Evolutionary conservation across 2,888 invertebrate genomes (phyloP).

Genomic region (Eudemis profundana): DNA sequence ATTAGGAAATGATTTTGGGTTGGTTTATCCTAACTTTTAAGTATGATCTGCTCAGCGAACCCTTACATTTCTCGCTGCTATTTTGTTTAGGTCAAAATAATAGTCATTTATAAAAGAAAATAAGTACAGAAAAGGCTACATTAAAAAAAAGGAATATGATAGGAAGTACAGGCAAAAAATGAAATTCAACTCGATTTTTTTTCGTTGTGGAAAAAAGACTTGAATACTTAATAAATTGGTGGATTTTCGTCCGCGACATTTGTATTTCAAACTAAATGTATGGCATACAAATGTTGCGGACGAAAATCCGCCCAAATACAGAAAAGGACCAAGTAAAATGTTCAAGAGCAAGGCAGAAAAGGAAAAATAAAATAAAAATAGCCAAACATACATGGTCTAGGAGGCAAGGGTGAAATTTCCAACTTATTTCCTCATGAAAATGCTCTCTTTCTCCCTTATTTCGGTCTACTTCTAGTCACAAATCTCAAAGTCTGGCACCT

Average conservation of each 20-base stretch:
- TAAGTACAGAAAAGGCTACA: constrained; percentile 12
- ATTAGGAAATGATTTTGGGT: constrained; percentile 30
- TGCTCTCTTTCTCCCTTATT: too few relatives aligned
- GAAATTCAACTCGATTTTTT: constrained; percentile 46
- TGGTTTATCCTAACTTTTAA: neutral
- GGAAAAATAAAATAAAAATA: constrained; percentile 48
- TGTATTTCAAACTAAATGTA: too few relatives aligned
- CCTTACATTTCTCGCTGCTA: neutral
- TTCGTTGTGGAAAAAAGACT: constrained; percentile 46
- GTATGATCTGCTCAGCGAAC: neutral
- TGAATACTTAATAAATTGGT: constrained; percentile 48
- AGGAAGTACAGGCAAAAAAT: constrained; percentile 47
- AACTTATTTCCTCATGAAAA: too few relatives aligned
- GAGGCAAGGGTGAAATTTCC: too few relatives aligned
- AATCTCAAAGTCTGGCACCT: too few relatives aligned
- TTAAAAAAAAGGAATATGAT: constrained; percentile 47
- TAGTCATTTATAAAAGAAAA: constrained; percentile 14
- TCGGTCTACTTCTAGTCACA: too few relatives aligned
- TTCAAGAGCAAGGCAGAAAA: constrained; percentile 46
- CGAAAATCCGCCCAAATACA: too few relatives aligned
- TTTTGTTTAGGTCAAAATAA: neutral
- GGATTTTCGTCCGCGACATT: too few relatives aligned
- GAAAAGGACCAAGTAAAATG: constrained; percentile 47
- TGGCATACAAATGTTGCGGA: too few relatives aligned
- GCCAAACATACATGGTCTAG: too few relatives aligned